A percentile compares a stretch with the other conserved stretches of the same genome.
phyloP scores from a whole-genome alignment of 2,888 invertebrate species.

The Prosapia bicincta region DNA sequence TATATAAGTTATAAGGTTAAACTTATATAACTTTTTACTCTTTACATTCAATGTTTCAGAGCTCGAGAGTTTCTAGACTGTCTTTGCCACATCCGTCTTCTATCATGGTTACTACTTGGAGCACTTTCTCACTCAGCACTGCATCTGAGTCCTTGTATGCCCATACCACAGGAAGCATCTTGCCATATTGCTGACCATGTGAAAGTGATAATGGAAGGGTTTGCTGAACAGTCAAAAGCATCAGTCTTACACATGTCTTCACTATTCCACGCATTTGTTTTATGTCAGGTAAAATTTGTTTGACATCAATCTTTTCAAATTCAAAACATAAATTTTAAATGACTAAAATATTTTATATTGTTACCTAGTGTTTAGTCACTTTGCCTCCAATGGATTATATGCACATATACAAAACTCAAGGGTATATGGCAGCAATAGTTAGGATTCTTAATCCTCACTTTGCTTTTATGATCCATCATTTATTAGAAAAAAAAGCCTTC shows the following conservation, averaged over 20 bases:
- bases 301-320: no score
- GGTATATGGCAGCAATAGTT: no score
- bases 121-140: slow-evolving; percentile 86
- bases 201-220: slow-evolving; percentile 93
- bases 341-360: no score
- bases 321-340: no score
- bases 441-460: no score
- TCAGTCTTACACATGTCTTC: slow-evolving; percentile 94
- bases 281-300: slow-evolving; percentile 81
- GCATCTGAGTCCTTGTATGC: slow-evolving; percentile 58
- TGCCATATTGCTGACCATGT: slow-evolving; percentile 97
- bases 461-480: no score
- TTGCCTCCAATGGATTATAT: no score
- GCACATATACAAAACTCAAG: no score
- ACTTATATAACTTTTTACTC: neutral
- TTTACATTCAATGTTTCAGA: slow-evolving; percentile 51
- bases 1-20: no score
- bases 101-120: slow-evolving; percentile 95
- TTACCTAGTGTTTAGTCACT: no score
- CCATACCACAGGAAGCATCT: slow-evolving; percentile 93
- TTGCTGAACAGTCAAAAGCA: slow-evolving; percentile 92
- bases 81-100: slow-evolving; percentile 86
- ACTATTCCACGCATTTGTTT: slow-evolving; percentile 93
- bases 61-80: slow-evolving; percentile 94
- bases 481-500: no score